Percentiles rank a stretch among this genome's conserved stretches.
These are phyloP conservation scores for Sandelia bainsii DNA, from an alignment of 2,797 vertebrate species.

Conservation along the genomic window DNA sequence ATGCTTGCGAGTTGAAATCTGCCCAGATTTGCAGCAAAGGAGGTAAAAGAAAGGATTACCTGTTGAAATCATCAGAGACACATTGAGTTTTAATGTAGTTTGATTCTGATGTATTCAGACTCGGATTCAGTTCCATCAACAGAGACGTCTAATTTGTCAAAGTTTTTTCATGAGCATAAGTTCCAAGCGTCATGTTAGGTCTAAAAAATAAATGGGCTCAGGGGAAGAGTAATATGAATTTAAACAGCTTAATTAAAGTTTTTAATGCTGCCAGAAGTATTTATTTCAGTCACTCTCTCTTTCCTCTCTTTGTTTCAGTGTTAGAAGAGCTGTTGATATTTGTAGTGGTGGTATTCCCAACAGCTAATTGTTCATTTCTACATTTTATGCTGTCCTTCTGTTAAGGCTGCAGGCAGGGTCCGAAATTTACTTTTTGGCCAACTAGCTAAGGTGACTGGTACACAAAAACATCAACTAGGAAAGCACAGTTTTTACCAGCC, in stretches of 20 bases:
- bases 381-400: background rate
- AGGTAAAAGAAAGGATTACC: background rate
- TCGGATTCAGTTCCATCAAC: background rate
- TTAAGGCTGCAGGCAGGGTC: background rate
- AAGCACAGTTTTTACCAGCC: no score
- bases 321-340: conserved; percentile 14
- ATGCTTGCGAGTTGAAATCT: background rate
- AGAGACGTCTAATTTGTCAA: conserved; percentile 11
- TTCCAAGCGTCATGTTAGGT: conserved; percentile 18
- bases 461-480: no score
- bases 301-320: conserved; percentile 15
- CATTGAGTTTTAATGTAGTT: background rate
- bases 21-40: background rate
- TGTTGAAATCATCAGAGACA: background rate
- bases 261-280: conserved; percentile 24
- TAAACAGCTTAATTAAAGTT: conserved; percentile 40
- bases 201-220: conserved; percentile 30
- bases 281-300: background rate
- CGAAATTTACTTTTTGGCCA: no score
- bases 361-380: background rate
- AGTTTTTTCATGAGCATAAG: conserved; percentile 20
- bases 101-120: conserved; percentile 12
- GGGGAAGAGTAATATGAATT: conserved; percentile 26
- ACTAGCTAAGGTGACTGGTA: no score
- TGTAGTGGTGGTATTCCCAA: background rate